These are phyloP conservation scores for Antheraea mylitta DNA, from an alignment of 1,140 invertebrate species.

Conservation along the genomic window DNA sequence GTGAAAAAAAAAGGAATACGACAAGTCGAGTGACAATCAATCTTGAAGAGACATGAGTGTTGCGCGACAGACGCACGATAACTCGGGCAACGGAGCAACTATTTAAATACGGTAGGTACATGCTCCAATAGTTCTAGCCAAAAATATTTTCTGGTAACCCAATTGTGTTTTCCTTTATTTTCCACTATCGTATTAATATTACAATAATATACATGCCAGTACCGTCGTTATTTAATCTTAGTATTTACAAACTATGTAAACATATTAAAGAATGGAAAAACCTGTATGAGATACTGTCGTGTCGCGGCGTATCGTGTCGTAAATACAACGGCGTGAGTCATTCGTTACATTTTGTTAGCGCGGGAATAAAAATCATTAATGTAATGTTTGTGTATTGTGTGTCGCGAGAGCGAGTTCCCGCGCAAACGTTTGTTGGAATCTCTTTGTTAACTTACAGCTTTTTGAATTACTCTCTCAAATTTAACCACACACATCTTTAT, in stretches of 20 bases:
- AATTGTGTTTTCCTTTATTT: too few relatives aligned
- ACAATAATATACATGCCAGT: too few relatives aligned
- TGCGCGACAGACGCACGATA: not conserved
- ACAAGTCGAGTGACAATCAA: not conserved
- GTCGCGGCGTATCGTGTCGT: not conserved
- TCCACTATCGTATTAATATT: too few relatives aligned
- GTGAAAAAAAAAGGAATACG: not conserved
- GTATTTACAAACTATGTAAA: too few relatives aligned
- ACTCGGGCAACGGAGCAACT: not conserved
- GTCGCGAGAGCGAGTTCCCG: not conserved
- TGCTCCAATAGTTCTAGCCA: not conserved
- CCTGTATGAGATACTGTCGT: too few relatives aligned
- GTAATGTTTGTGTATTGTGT: not conserved
- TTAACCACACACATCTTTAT: not conserved
- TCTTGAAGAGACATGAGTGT: not conserved
- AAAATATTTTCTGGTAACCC: not conserved
- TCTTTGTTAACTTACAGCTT: conserved; percentile 1
- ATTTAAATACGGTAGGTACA: not conserved
- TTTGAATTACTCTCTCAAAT: not conserved
- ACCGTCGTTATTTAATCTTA: too few relatives aligned
- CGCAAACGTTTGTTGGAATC: not conserved
- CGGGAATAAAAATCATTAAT: not conserved
- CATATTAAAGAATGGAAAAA: too few relatives aligned
- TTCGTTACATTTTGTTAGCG: not conserved
- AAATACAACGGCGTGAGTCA: not conserved